Base-by-base conservation (phyloP, 2,113 vertebrate species). In the Calidris pugnax region DNA sequence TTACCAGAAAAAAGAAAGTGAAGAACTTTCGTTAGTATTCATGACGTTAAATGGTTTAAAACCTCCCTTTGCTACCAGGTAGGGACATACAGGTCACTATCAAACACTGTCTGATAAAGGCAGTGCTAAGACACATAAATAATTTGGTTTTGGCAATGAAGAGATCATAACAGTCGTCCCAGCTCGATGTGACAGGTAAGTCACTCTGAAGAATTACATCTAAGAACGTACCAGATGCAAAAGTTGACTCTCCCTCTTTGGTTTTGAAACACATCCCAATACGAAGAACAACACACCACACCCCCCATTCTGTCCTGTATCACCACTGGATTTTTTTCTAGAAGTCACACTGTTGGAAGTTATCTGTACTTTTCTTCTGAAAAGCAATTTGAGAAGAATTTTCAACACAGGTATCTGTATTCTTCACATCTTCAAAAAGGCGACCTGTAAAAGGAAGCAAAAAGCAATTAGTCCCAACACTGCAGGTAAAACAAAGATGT, bases 391-490 rank as follows among this genome's bases (percentile, higher is more conserved):
- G 35, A 95, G 23, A 75, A 50, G 10, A 81, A 89, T 68, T 88
- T 91, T 50, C 68, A 37, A 60, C 26, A 43, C 7, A 37, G 35
- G 12, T 32, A 43, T 48, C 67, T 77, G 16, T 0, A 2, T 33
- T 94, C 85, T 84, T 97, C 89, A 98, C 90, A 98, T 97, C 96
- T 98, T 98, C 97, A 98, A 82, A 97, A 98, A 98, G 66, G 98
- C 98, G 92, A 98, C 98, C 98, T 98, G 95, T 19, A 78, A 95
- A 90, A 90, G 30, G 39, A 96, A 93, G 51, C 62, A 95, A 94
- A 96, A 80, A 6, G 27, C 57, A 21, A 37, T 93, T 96, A 95
- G 79, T 64, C 43, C 77, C 47, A 69, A 35, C 10, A 24, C 2
- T 37, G 45, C 20, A 79, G 55, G 26, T 23, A 79, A 93, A 69